These are phyloP conservation scores for Tigriopus japonicus DNA, from an alignment of 1,140 invertebrate species.

Conservation along the genomic window DNA sequence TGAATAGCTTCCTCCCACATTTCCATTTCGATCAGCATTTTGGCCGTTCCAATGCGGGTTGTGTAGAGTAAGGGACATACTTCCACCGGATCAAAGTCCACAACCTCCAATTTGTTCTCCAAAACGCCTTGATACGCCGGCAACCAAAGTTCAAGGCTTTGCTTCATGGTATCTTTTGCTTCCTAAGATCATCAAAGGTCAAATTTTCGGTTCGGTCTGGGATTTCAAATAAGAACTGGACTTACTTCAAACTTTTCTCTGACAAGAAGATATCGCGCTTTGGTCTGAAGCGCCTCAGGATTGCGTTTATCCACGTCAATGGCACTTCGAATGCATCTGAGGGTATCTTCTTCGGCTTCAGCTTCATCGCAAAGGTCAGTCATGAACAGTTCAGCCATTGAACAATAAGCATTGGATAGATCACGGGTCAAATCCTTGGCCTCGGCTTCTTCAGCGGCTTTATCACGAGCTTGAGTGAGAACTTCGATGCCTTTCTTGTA, in stretches of 20 bases:
- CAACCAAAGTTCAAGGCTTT: constrained; percentile 17
- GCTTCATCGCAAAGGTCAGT: constrained; percentile 26
- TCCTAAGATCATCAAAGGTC: constrained; percentile 1
- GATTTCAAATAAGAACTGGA: neutral
- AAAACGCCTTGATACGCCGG: constrained; percentile 16
- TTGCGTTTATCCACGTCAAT: constrained; percentile 15
- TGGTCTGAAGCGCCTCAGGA: constrained; percentile 17
- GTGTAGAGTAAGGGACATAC: constrained; percentile 17
- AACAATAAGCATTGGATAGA: constrained; percentile 27
- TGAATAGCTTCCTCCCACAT: constrained; percentile 15
- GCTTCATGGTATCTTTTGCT: constrained; percentile 13
- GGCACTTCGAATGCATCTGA: constrained; percentile 6
- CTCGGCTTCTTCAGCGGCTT: constrained; percentile 15
- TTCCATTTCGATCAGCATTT: constrained; percentile 17
- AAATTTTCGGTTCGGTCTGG: too few relatives aligned
- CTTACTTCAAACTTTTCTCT: constrained; percentile 15
- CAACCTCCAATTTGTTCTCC: constrained; percentile 10
- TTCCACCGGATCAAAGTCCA: constrained; percentile 17
- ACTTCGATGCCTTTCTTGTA: constrained; percentile 28
- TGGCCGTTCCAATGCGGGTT: constrained; percentile 15
- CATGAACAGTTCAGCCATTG: constrained; percentile 30
- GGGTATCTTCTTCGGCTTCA: constrained; percentile 16
- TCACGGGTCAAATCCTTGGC: constrained; percentile 17
- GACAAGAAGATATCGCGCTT: constrained; percentile 17
- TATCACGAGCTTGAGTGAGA: constrained; percentile 18